phyloP scores from a whole-genome alignment of 2,888 invertebrate genomes.

The Coremacera marginata region DNA sequence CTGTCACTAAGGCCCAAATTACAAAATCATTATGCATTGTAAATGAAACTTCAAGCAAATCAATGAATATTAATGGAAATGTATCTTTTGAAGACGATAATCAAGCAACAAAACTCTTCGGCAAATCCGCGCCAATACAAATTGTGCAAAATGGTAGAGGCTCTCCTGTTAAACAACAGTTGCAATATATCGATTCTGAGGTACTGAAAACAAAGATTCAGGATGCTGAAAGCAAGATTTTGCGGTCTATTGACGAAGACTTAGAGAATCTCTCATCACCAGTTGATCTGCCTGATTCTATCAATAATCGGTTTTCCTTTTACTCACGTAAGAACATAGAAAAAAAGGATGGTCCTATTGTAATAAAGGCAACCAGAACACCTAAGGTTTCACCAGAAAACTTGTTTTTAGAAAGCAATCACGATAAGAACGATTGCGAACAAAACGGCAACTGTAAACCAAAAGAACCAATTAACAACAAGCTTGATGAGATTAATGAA shows the following conservation, averaged over 20 bases:
- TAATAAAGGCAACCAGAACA: conserved; percentile 65
- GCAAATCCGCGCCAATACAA: conserved; percentile 78
- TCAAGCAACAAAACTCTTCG: conserved; percentile 65
- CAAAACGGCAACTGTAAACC: conserved; percentile 57
- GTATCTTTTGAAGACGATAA: conserved; percentile 54
- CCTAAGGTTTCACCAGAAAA: conserved; percentile 68
- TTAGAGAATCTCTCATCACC: conserved; percentile 66
- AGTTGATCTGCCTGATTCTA: conserved; percentile 65
- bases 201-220: conserved; percentile 69
- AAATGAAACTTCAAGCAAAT: conserved; percentile 51
- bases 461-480: conserved; percentile 17
- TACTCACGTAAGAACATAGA: conserved; percentile 57
- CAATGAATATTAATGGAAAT: conserved; percentile 59
- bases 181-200: conserved; percentile 78
- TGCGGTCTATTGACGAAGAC: conserved; percentile 64
- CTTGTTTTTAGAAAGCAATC: conserved; percentile 66
- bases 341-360: conserved; percentile 62
- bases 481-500: conserved; percentile 21
- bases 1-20: conserved; percentile 48
- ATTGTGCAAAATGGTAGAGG: conserved; percentile 74
- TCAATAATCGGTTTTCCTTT: conserved; percentile 59
- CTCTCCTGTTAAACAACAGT: conserved; percentile 75
- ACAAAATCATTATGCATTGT: conserved; percentile 43
- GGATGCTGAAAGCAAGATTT: conserved; percentile 62
- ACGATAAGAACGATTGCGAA: conserved; percentile 61